Evolutionary conservation across 2,888 invertebrate genomes (phyloP), one percentile per base, ranked within the genome.

Genomic region (Ophion costatus): DNA sequence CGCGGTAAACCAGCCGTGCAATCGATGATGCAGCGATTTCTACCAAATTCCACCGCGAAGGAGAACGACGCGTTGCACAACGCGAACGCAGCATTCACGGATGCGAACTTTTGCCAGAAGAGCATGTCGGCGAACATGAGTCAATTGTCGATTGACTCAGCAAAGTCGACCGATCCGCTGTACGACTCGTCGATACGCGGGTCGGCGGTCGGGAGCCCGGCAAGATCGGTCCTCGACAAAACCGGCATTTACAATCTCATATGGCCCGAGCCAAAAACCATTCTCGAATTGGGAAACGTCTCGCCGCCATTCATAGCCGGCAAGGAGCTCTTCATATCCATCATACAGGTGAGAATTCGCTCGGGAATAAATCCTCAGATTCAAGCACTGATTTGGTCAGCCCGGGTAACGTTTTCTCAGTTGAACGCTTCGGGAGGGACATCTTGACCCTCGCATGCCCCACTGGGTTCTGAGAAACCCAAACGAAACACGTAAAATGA

Each of bases 261-360:
- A 61, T 96, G 96, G 96, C 96, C 96, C 2, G 95, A 95, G 85
- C 96, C 96, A 0, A 95, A 95, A 89, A 94, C 94, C 77, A 94
- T 96, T 42, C 90, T 94, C 14, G 95, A 95, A 88, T 91, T 95
- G 11, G 94, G 94, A 69, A 94, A 91, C 85, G 87, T 94, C 17
- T 91, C 92, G 0, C 90, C 94, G 6, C 94, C 94, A 29, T 94
- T 94, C 85, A 90, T 93, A 42, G 92, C 93, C 64, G 93, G 93
- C n/a, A 94, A 94, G 80, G 93, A 94, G 86, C 91, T 94, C 78
- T 94, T 94, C 85, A 94, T 94, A 88, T 94, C 94, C 17, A 94
- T 94, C 75, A 92, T 94, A 80, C 93, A 93, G 88, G 93, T 93
- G 87, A 81, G 80, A 66, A 7, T 57, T 29, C 56, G 17, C 6